Percentiles rank a stretch among this genome's conserved stretches.
These are phyloP conservation scores for Neodon shergylaensis DNA, from an alignment of 2,113 vertebrate species.

Conservation along the genomic window DNA sequence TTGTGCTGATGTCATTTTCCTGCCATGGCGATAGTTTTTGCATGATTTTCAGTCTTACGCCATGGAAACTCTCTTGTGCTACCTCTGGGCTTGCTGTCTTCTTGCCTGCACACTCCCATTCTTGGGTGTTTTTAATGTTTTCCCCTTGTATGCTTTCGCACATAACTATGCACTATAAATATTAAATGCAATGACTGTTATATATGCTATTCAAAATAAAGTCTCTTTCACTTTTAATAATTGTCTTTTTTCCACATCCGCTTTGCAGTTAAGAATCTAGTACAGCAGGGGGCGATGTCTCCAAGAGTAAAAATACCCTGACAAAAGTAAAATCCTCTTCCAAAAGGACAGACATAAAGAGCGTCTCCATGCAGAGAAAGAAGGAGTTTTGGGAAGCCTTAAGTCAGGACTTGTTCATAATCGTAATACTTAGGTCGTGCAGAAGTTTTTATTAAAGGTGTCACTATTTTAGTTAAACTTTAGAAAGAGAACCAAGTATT, in stretches of 20 bases:
- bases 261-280: slow-evolving; percentile 36
- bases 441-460: background rate
- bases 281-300: slow-evolving; percentile 71
- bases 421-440: background rate
- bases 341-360: background rate
- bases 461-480: slow-evolving; percentile 28
- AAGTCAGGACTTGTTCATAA: background rate
- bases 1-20: slow-evolving; percentile 32
- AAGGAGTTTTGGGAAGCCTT: slow-evolving; percentile 15
- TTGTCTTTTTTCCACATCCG: slow-evolving; percentile 10
- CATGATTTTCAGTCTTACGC: slow-evolving; percentile 19
- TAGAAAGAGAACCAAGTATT: slow-evolving; percentile 9
- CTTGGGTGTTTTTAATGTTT: slow-evolving; percentile 49
- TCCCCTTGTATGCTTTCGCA: slow-evolving; percentile 47
- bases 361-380: background rate
- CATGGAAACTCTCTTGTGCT: background rate
- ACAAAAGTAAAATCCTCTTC: background rate
- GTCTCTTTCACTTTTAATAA: slow-evolving; percentile 56
- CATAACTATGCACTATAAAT: slow-evolving; percentile 66
- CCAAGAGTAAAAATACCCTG: slow-evolving; percentile 64
- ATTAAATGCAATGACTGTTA: slow-evolving; percentile 58
- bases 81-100: slow-evolving; percentile 37
- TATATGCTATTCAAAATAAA: slow-evolving; percentile 82
- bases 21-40: slow-evolving; percentile 1
- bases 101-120: background rate